These are phyloP conservation scores for Catharus minimus DNA, from an alignment of 2,113 vertebrate species.

Conservation along the genomic window DNA sequence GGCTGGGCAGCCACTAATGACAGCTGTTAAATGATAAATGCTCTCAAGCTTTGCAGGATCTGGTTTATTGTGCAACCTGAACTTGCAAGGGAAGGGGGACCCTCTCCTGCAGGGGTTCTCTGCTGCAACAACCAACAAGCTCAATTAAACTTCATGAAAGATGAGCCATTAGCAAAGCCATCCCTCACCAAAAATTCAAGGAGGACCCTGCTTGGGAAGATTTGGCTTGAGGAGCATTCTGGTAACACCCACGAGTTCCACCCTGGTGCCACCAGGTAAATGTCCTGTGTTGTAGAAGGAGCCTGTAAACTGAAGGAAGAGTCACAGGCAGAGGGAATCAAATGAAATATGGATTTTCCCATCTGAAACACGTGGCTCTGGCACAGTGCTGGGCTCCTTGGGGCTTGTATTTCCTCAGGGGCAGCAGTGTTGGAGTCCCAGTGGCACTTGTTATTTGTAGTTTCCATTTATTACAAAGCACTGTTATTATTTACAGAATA, in stretches of 20 bases:
- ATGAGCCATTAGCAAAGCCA: neutral
- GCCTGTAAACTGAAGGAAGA: neutral
- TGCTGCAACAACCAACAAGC: neutral
- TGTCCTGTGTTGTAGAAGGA: rapidly evolving
- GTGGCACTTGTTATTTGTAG: constrained; percentile 5
- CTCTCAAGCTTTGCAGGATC: neutral
- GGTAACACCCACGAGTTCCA: neutral
- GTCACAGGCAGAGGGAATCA: neutral
- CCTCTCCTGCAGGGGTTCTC: neutral
- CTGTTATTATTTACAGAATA: constrained; percentile 17
- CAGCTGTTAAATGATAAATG: neutral
- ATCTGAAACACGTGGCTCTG: neutral
- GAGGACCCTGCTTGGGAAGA: neutral
- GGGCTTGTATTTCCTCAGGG: neutral
- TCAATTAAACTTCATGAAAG: neutral
- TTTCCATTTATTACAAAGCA: constrained; percentile 21
- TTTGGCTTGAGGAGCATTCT: neutral
- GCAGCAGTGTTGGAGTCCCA: neutral
- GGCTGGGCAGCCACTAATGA: neutral
- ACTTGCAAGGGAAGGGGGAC: neutral
- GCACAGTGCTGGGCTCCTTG: neutral
- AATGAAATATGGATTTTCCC: neutral
- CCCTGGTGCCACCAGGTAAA: neutral
- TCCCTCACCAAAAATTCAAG: neutral
- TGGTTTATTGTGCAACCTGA: neutral